These are phyloP conservation scores for Protonemura montana DNA, from an alignment of 2,888 invertebrate species.

Conservation along the genomic window DNA sequence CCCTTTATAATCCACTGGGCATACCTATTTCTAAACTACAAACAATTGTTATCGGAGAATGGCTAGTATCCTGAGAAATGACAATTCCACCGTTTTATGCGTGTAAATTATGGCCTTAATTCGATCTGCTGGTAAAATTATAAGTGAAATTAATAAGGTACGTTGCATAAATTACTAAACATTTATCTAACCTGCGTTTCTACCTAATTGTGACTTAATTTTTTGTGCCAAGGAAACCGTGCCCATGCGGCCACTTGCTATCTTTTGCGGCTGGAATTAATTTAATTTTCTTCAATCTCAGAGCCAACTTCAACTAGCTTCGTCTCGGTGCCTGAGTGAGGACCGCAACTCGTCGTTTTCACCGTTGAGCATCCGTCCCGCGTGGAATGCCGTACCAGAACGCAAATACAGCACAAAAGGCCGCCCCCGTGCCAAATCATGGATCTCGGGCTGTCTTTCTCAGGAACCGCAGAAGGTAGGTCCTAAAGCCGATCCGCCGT, in stretches of 20 bases:
- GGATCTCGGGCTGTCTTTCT: constrained; percentile 4
- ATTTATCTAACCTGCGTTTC: neutral
- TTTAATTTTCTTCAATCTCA: neutral
- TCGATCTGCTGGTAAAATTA: constrained; percentile 22
- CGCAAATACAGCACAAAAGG: neutral
- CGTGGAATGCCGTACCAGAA: neutral
- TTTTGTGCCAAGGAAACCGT: too few relatives aligned
- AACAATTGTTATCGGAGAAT: neutral
- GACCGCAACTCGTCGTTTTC: neutral
- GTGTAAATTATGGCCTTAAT: constrained; percentile 25
- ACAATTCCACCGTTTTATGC: neutral
- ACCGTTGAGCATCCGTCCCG: neutral
- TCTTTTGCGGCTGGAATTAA: neutral
- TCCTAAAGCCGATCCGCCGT: constrained; percentile 15
- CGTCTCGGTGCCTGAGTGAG: neutral
- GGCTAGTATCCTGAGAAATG: neutral
- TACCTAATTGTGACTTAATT: neutral
- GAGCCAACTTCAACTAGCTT: neutral
- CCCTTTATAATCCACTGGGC: neutral
- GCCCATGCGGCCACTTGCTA: neutral
- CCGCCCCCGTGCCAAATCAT: constrained; percentile 20
- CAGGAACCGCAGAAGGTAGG: neutral
- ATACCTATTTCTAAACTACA: neutral
- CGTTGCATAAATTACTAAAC: neutral
- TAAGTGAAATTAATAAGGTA: constrained; percentile 13